phyloP scores from a whole-genome alignment of 2,113 vertebrate genomes.

The Myiozetetes cayanensis region DNA sequence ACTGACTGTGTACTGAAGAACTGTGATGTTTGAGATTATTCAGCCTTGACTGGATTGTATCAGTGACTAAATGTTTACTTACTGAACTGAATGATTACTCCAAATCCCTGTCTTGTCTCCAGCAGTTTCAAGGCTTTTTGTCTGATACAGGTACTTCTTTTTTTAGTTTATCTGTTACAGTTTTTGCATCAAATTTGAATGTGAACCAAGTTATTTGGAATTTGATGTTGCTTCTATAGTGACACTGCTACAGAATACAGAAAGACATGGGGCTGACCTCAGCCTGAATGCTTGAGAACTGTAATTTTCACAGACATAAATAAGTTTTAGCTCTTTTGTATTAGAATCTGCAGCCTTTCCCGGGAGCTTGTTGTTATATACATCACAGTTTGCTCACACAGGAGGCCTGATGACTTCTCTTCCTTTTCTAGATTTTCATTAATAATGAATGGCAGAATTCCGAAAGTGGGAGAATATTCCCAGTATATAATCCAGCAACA shows the following conservation, averaged over 20 bases:
- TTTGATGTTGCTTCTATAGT: not conserved
- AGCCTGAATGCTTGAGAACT: not conserved
- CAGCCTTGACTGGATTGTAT: conserved; percentile 48
- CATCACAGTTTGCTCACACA: not conserved
- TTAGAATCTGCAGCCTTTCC: not conserved
- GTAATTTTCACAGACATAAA: not conserved
- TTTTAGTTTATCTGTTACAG: not conserved
- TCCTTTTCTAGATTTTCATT: conserved; percentile 88
- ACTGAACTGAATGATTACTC: conserved; percentile 26
- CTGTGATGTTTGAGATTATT: conserved; percentile 56
- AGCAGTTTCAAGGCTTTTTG: conserved; percentile 34
- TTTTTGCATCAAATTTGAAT: not conserved
- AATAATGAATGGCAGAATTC: conserved; percentile 99
- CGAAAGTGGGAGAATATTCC: conserved; percentile 88
- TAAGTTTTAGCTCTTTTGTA: not conserved
- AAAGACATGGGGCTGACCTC: not conserved
- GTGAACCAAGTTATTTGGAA: not conserved
- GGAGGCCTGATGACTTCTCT: not conserved
- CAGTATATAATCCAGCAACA: conserved; percentile 88
- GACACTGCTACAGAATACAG: not conserved
- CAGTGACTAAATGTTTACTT: conserved; percentile 62
- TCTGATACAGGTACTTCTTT: not conserved
- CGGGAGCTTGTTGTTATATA: not conserved
- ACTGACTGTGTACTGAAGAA: conserved; percentile 22
- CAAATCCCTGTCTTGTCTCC: conserved; percentile 13